Evolutionary conservation across 2,888 invertebrate species (phyloP), one percentile per base, ranked within the genome.

Genomic region (Apamea anceps): DNA sequence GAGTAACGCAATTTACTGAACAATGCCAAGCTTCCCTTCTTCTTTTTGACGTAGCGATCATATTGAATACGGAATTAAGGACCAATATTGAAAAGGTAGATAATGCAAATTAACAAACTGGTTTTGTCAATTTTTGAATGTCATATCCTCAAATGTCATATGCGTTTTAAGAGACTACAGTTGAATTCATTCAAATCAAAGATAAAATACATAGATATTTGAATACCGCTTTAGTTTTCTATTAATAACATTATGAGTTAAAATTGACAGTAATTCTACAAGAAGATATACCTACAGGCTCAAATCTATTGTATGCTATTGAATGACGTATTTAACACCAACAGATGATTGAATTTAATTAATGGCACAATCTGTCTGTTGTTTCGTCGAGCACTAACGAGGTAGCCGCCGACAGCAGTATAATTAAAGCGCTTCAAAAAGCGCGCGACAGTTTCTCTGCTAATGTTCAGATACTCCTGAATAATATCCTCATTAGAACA

Each of bases 401-500:
- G 92, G 91, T 91, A 90, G 91, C 89, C 90, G 90, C 90, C 90
- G 90, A 88, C 90, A 90, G 89, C 90, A 91, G 87, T 91, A 91
- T 94, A 95, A 95, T 95, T 95, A 95, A 94, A 93, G 90, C 91
- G 91, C 91, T 91, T 90, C 87, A 89, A 91, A 92, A 92, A 91
- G 89, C 88, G 91, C 89, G 88, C 91, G 85, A 88, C 87, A 42
- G 89, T 86, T 88, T 88, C 89, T 90, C 91, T 87, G 90, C 86
- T 89, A 89, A 87, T 91, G 90, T 93, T 93, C 89, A 93, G 93
- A 91, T 92, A 89, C 91, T 93, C 91, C 94, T 94, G 94, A 95
- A 95, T 95, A 95, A 95, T 96, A 94, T 95, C 94, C 95, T 95
- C 94, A 96, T 96, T 96, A 95, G 90, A 90, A 86, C 89, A 87